phyloP scores from a whole-genome alignment of 2,888 invertebrate species.

The Myopa testacea region DNA sequence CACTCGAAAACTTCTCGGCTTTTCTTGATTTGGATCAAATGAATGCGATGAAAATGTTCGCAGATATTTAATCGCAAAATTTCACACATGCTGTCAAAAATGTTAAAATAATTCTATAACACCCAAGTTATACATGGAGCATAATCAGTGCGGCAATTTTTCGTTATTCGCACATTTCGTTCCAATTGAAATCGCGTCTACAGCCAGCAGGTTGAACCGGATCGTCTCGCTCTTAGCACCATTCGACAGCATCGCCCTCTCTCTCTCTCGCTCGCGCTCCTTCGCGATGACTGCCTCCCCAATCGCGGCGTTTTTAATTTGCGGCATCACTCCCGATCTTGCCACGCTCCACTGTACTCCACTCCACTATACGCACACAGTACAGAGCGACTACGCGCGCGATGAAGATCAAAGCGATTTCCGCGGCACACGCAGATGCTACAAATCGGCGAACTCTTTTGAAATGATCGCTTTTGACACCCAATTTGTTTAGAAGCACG shows the following conservation, averaged over 20 bases:
- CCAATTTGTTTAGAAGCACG: slow-evolving; percentile 62
- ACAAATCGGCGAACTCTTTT: slow-evolving; percentile 53
- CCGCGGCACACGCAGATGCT: slow-evolving; percentile 31
- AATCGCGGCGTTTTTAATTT: not conserved
- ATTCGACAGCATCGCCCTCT: too few relatives aligned
- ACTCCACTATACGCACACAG: not conserved
- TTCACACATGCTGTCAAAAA: not conserved
- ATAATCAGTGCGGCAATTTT: too few relatives aligned
- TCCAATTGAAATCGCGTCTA: too few relatives aligned
- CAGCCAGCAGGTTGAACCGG: too few relatives aligned
- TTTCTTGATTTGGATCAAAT: not conserved
- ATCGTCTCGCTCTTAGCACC: too few relatives aligned
- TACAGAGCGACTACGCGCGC: not conserved
- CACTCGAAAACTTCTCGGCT: too few relatives aligned
- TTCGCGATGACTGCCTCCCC: not conserved
- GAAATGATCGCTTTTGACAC: slow-evolving; percentile 63
- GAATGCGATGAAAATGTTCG: not conserved
- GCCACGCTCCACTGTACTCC: not conserved
- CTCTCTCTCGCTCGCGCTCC: not conserved
- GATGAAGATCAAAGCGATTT: slow-evolving; percentile 31
- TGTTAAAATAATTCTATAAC: too few relatives aligned
- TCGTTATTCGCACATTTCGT: too few relatives aligned
- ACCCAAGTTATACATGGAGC: too few relatives aligned
- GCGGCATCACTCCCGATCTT: not conserved
- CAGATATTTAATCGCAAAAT: not conserved